Conservation (phyloP, 2,888 invertebrate species). For the Ectemnius continuus region DNA sequence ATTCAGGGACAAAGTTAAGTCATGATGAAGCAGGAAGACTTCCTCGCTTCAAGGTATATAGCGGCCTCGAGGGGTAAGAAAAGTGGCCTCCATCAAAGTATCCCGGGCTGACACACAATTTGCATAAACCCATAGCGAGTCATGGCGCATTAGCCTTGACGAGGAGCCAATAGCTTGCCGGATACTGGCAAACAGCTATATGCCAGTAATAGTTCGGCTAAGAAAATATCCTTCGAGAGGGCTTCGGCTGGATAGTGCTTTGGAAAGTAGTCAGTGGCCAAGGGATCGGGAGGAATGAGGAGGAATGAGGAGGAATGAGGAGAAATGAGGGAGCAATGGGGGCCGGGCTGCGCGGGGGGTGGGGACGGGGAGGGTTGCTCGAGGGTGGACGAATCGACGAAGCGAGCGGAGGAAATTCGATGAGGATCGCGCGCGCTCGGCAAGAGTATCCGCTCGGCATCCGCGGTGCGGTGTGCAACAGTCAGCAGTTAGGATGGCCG, state of each 20-base stretch:
- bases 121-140: too few relatives aligned
- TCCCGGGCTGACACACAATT: too few relatives aligned
- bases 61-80: too few relatives aligned
- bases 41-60: slow-evolving; percentile 4
- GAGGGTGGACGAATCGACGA: slow-evolving; percentile 10
- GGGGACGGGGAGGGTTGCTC: too few relatives aligned
- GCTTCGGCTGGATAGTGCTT: not conserved
- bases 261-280: slow-evolving; percentile 10
- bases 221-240: slow-evolving; percentile 2
- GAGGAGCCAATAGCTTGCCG: too few relatives aligned
- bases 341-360: too few relatives aligned
- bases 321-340: slow-evolving; percentile 8
- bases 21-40: slow-evolving; percentile 28
- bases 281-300: slow-evolving; percentile 23
- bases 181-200: too few relatives aligned
- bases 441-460: slow-evolving; percentile 34
- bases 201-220: too few relatives aligned
- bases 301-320: slow-evolving; percentile 17
- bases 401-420: slow-evolving; percentile 27
- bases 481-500: slow-evolving; percentile 50
- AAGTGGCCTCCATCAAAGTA: too few relatives aligned
- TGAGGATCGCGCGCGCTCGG: slow-evolving; percentile 27
- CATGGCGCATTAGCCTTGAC: too few relatives aligned
- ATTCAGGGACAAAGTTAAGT: slow-evolving; percentile 34
- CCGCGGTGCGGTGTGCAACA: slow-evolving; percentile 52